phyloP scores from a whole-genome alignment of 2,113 vertebrate genomes.

The Oryzias melastigma region DNA sequence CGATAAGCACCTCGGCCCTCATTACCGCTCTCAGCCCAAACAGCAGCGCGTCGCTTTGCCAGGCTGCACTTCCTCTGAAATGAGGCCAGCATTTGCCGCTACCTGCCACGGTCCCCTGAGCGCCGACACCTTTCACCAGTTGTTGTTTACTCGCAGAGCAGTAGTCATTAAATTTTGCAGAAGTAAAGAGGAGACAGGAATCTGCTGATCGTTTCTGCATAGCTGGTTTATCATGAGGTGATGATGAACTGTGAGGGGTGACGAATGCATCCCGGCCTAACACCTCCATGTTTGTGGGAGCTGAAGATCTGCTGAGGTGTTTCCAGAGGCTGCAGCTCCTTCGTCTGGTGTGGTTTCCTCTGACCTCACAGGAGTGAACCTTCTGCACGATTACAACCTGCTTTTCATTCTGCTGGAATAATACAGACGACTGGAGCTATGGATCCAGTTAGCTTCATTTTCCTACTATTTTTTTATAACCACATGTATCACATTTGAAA shows the following conservation, averaged over 20 bases:
- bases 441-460: conserved; percentile 12
- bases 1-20: conserved; percentile 44
- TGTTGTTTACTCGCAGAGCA: conserved; percentile 52
- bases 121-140: conserved; percentile 36
- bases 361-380: too few species aligned
- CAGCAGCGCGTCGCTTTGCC: conserved; percentile 46
- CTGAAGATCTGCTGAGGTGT: conserved; percentile 54
- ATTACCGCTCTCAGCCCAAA: conserved; percentile 61
- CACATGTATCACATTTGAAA: too few species aligned
- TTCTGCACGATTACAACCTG: conserved; percentile 5
- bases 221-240: conserved; percentile 25
- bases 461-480: neutral
- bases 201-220: conserved; percentile 1
- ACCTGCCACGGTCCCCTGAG: conserved; percentile 52
- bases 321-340: conserved; percentile 56
- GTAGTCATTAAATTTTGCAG: too few species aligned
- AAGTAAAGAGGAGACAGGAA: too few species aligned
- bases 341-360: too few species aligned
- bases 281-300: conserved; percentile 70
- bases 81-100: conserved; percentile 60
- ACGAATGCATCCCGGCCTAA: conserved; percentile 72
- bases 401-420: conserved; percentile 4
- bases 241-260: conserved; percentile 49
- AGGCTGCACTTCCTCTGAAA: conserved; percentile 63
- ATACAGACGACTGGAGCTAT: conserved; percentile 1